Percentiles rank a stretch among this genome's conserved stretches.
These are phyloP conservation scores for Malurus leucopterus DNA, from an alignment of 2,797 vertebrate species.

Conservation along the genomic window DNA sequence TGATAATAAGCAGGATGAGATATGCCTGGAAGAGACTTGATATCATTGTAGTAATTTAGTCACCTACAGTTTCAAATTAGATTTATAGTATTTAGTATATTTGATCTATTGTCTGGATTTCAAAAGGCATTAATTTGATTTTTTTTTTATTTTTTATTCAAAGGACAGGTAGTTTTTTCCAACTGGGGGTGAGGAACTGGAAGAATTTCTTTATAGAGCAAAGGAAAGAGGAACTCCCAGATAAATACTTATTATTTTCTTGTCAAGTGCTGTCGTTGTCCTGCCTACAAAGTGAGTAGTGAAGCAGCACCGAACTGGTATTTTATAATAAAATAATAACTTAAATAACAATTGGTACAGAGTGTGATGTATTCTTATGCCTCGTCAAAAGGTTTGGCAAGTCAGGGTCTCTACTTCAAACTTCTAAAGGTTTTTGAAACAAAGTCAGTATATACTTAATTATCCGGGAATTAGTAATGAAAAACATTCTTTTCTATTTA, in stretches of 20 bases:
- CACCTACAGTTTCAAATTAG: no score
- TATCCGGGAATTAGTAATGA: constrained; percentile 13
- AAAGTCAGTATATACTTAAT: constrained; percentile 10
- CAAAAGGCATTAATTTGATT: background rate
- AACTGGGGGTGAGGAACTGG: background rate
- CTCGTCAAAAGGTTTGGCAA: background rate
- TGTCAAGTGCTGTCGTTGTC: background rate
- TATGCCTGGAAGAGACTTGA: no score
- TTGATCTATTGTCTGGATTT: background rate
- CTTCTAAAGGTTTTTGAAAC: background rate
- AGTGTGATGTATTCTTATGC: background rate
- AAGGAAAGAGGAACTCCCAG: background rate
- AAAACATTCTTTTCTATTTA: constrained; percentile 30
- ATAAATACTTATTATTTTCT: background rate
- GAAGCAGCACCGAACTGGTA: background rate
- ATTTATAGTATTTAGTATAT: background rate
- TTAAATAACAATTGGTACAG: background rate
- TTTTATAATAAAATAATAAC: background rate
- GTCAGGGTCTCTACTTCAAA: background rate
- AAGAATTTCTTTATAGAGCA: background rate
- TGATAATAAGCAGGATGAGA: no score
- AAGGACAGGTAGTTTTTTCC: background rate
- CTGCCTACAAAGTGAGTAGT: background rate
- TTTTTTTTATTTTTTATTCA: background rate
- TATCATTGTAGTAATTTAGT: no score